Evolutionary conservation across 2,888 invertebrate genomes (phyloP), one percentile per base, ranked within the genome.

Genomic region (Morinoia aosen): DNA sequence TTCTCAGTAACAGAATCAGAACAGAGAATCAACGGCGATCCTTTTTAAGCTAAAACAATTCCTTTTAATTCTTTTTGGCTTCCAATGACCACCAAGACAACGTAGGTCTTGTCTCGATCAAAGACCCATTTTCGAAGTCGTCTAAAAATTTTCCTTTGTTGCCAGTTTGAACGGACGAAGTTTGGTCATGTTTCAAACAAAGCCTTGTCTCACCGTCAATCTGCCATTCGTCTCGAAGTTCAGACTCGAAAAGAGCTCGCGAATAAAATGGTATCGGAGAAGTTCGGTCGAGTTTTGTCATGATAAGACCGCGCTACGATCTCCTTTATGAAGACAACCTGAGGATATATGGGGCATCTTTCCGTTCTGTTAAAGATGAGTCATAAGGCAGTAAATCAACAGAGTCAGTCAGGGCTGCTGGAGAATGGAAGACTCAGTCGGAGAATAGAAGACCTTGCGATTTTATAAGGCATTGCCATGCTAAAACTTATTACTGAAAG

Each of bases 321-420:
- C 76, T 76, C 76, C 76, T 76, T 76, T 76, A 76, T 76, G 76
- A 76, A 19, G 76, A 76, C 76, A 76, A 76, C 76, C 76, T 76
- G 76, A 76, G 12, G 76, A 76, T 76, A 76, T 76, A 76, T 33
- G 76, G 25, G 76, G 33, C 76, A 33, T 76, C 76, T 76, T 76
- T 76, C 76, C 76, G 76, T 76, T 76, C 76, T 76, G 25, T 76
- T 76, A 76, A 76, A 19, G 76, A 76, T 14, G 76, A 76, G 76
- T 76, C 76, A 76, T 16, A 19, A 76, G 33, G 10, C 76, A 76
- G 25, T 76, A 76, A 76, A 33, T 76, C 76, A 25, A 33, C 76
- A 33, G 25, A 33, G 25, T 33, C 76, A 76, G 76, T 48, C 48
- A 48, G 64, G 11, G 64, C 25, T 76, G 7, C 76, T 76, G 25